Evolutionary conservation across 2,888 invertebrate species (phyloP).

Genomic region (Morpho helenor): DNA sequence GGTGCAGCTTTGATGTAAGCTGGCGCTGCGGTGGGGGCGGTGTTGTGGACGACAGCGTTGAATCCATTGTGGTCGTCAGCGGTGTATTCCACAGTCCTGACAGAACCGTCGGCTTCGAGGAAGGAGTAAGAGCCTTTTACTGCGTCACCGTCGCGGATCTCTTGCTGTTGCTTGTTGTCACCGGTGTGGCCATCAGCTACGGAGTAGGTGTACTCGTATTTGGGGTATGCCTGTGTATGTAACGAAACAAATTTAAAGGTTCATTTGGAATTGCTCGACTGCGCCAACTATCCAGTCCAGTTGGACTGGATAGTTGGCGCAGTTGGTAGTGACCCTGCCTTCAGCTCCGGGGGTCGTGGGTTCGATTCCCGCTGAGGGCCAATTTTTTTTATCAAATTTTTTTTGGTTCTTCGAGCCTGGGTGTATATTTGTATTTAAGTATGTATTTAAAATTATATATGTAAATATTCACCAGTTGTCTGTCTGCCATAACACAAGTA

Average conservation of each 20-base stretch:
- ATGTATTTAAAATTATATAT: no score
- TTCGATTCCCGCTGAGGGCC: no score
- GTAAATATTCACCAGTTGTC: no score
- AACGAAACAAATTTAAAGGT: background rate
- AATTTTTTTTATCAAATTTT: no score
- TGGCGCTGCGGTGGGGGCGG: conserved; percentile 44
- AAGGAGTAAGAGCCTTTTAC: conserved; percentile 73
- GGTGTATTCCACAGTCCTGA: conserved; percentile 70
- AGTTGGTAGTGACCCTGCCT: no score
- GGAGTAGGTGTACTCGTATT: conserved; percentile 69
- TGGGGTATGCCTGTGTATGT: conserved; percentile 43
- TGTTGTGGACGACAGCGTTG: conserved; percentile 49
- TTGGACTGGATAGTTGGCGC: no score
- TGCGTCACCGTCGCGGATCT: conserved; percentile 67
- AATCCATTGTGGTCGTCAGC: conserved; percentile 69
- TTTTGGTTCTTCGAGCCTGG: no score
- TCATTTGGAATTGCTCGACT: background rate
- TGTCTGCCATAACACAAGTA: no score
- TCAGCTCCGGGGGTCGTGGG: no score
- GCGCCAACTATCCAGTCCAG: no score
- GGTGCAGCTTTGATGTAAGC: conserved; percentile 50
- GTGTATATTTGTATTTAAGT: no score
- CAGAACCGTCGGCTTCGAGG: conserved; percentile 70
- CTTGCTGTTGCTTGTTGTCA: conserved; percentile 73
- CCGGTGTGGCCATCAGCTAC: conserved; percentile 74